Evolutionary conservation across 2,113 vertebrate genomes (phyloP).

Genomic region (Sylvia atricapilla): DNA sequence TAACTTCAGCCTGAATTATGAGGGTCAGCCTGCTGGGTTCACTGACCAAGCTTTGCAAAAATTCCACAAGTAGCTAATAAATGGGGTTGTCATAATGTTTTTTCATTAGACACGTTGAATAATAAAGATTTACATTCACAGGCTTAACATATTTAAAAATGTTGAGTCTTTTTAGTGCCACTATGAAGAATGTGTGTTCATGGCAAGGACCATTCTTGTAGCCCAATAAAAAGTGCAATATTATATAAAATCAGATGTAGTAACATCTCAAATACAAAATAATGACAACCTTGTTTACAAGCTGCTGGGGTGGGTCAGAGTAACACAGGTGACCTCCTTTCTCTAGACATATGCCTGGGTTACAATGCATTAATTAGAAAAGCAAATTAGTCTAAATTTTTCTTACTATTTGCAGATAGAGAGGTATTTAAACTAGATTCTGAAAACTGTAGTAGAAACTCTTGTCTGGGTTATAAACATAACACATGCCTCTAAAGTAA

Average conservation of each 20-base stretch:
- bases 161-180: not conserved
- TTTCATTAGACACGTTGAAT: not conserved
- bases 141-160: not conserved
- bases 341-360: not conserved
- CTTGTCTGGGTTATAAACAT: slow-evolving; percentile 56
- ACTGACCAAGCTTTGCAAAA: not conserved
- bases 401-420: slow-evolving; percentile 13
- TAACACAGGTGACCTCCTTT: not conserved
- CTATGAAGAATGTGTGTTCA: not conserved
- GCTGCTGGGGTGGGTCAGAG: not conserved
- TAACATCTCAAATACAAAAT: not conserved
- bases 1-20: not conserved
- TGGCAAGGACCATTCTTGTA: not conserved
- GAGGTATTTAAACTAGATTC: slow-evolving; percentile 23
- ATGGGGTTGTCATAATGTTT: not conserved
- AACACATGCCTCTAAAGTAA: slow-evolving; percentile 65
- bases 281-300: not conserved
- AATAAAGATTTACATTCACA: not conserved
- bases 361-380: not conserved
- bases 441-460: not conserved
- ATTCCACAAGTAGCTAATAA: not conserved
- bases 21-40: not conserved
- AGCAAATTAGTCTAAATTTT: not conserved
- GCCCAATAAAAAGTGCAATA: not conserved
- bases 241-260: not conserved